These are phyloP conservation scores for Saguinus midas DNA, from an alignment of 2,113 vertebrate genomes.

Conservation along the genomic window DNA sequence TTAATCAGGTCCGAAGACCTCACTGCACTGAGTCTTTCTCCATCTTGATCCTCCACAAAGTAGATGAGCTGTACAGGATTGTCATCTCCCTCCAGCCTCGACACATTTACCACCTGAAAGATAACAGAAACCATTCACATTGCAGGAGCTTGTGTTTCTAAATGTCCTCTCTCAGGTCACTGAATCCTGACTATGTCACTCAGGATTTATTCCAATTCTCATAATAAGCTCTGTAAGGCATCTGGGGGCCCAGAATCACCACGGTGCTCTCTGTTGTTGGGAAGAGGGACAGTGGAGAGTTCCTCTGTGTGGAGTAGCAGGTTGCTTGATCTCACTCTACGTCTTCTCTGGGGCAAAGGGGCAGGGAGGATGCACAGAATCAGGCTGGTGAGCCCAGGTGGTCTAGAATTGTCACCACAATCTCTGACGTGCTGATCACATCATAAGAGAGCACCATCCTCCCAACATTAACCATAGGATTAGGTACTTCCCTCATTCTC, in stretches of 20 bases:
- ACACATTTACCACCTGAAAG: conserved; percentile 92
- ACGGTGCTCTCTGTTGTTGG: background rate
- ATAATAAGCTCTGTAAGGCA: background rate
- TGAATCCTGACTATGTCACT: background rate
- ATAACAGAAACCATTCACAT: background rate
- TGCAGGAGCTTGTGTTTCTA: background rate
- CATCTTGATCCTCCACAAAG: conserved; percentile 93
- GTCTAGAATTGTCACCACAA: background rate
- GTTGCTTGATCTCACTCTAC: background rate
- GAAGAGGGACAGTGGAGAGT: background rate
- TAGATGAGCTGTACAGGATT: conserved; percentile 94
- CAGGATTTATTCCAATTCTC: background rate
- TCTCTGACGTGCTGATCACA: background rate
- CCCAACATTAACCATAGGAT: background rate
- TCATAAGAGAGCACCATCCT: background rate
- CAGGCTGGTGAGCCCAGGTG: fast-evolving
- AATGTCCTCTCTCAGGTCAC: background rate
- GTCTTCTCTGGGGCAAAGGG: background rate
- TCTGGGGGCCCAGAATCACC: background rate
- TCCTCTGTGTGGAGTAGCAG: background rate
- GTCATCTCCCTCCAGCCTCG: conserved; percentile 87
- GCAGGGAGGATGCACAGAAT: background rate
- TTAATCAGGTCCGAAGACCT: conserved; percentile 91
- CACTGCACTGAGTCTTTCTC: conserved; percentile 89
- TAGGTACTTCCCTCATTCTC: background rate